Conservation (phyloP, 2,888 invertebrate species). For the Pseudococcus jackbeardsleyi region DNA sequence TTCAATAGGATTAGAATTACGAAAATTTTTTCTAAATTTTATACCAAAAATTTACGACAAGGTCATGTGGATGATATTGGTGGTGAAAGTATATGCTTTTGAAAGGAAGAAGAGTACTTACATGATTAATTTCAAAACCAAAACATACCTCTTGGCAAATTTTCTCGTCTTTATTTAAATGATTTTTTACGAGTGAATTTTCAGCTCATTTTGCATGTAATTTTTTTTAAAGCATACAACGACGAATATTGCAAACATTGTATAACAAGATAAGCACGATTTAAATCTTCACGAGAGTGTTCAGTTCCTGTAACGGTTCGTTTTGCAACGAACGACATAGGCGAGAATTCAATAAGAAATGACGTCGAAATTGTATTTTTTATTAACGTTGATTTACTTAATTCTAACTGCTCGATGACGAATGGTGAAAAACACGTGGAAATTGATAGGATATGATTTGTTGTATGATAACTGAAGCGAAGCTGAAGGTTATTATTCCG, state of each 20-base stretch:
- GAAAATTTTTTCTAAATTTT: not conserved
- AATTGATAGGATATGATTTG: not conserved
- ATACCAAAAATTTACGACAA: not conserved
- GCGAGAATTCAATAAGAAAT: not conserved
- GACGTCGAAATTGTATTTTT: not conserved
- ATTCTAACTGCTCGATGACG: not conserved
- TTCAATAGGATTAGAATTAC: not conserved
- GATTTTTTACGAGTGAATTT: not conserved
- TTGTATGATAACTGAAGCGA: not conserved
- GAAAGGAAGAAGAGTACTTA: not conserved
- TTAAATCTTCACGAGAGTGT: not conserved
- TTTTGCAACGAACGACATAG: not conserved
- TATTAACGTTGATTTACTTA: not conserved
- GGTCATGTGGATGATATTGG: not conserved
- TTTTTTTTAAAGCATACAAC: not conserved
- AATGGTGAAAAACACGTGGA: not conserved
- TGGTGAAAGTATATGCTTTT: not conserved
- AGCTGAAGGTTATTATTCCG: not conserved
- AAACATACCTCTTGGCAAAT: constrained; percentile 14
- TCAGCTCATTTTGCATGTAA: not conserved
- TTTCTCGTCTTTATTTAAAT: not conserved
- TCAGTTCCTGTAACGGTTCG: not conserved
- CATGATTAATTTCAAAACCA: not conserved
- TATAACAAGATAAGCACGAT: not conserved
- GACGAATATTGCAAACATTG: not conserved